phyloP scores from a whole-genome alignment of 2,888 invertebrate genomes.

The Athalia cordata region DNA sequence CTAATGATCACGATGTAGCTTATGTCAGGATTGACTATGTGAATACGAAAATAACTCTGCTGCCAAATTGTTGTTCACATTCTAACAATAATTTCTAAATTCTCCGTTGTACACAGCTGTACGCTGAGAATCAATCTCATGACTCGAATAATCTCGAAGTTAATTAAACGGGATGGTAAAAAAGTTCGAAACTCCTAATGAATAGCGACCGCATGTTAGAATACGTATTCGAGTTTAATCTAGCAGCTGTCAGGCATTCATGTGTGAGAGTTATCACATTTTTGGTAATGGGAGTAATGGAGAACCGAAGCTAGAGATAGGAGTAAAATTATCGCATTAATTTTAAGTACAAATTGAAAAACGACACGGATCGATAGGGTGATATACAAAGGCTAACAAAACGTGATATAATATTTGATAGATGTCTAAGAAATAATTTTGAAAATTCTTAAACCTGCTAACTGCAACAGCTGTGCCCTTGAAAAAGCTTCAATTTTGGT shows the following conservation, averaged over 20 bases:
- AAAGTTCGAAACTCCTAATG: slow-evolving; percentile 9
- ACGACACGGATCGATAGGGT: slow-evolving; percentile 16
- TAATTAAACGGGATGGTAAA: not conserved
- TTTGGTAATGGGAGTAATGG: not conserved
- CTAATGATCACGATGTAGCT: not conserved
- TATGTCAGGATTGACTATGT: not conserved
- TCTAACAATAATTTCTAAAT: not conserved
- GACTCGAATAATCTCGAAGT: not conserved
- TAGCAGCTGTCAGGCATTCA: slow-evolving; percentile 30
- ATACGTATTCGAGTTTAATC: not conserved
- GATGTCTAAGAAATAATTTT: not conserved
- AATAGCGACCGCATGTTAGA: not conserved
- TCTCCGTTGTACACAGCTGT: not conserved
- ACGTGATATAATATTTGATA: slow-evolving; percentile 1
- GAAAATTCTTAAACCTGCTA: not conserved
- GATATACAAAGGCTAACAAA: not conserved
- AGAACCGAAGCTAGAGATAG: not conserved
- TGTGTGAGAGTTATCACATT: slow-evolving; percentile 9
- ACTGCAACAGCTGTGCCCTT: slow-evolving; percentile 9
- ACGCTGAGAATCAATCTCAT: not conserved
- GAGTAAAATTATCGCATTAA: not conserved
- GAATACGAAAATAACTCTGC: slow-evolving; percentile 4
- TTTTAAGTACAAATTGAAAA: not conserved
- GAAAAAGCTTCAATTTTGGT: not conserved
- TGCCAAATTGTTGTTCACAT: slow-evolving; percentile 8